Evolutionary conservation across 2,797 vertebrate genomes (phyloP), one percentile per base, ranked within the genome.

Genomic region (Oreochromis mossambicus): DNA sequence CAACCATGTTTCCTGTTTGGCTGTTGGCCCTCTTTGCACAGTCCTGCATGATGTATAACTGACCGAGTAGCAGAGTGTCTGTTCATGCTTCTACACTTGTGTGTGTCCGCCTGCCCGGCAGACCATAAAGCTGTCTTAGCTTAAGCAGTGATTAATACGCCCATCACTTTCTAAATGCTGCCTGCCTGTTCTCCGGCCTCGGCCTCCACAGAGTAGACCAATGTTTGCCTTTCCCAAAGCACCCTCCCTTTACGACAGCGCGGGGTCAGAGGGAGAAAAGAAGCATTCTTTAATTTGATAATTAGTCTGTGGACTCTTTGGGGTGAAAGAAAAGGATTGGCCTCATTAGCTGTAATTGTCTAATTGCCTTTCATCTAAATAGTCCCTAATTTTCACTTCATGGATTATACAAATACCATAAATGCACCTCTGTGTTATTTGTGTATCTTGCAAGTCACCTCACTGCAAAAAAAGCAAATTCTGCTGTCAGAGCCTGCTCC

Each of bases 231-330:
- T 96, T 94, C 94, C 89, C 92, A 83, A 88, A 93, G 87, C 88
- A 34, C 92, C 86, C 93, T 89, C 87, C 88, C 84, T 93, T 93
- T 89, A 93, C 88, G 90, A 92, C 91, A 88, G 91, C 85, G 17
- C 79, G 1, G 90, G 94, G 92, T 95, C 93, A 95, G 75, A 15
- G 55, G 89, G 86, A 95, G 91, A 95, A 95, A 95, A 96, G 95
- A 94, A 94, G 95, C 94, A 91, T 96, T 96, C 94, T 96, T 96
- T 97, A 97, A 97, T 97, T 96, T 96, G 95, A 97, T 97, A 96
- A 97, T 97, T 97, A 96, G 95, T 92, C 94, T 83, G 92, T 83
- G 88, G 93, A 94, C 94, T 94, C 94, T 94, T 94, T 92, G 84
- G 93, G 94, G 93, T 93, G 92, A 94, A 95, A 95, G 95, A 95